Percentiles rank a stretch among this genome's conserved stretches.
phyloP scores from a whole-genome alignment of 2,113 vertebrate species.

The Cariama cristata region DNA sequence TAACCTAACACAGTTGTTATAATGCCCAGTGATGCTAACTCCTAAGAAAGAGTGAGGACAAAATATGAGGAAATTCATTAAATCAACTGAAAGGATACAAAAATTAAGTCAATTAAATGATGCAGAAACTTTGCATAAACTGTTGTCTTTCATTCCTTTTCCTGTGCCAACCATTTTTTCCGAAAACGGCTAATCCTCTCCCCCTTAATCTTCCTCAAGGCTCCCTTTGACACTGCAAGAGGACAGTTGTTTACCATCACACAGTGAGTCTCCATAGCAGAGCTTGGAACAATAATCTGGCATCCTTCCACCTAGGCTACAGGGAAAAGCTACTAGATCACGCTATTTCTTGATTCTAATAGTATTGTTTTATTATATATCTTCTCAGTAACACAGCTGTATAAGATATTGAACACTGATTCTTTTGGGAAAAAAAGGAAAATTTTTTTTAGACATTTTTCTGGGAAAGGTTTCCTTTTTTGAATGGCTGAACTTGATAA shows the following conservation, averaged over 20 bases:
- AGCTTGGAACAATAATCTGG: background rate
- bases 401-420: background rate
- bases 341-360: background rate
- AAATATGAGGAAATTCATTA: background rate
- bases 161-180: background rate
- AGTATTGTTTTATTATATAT: background rate
- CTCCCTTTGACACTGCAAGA: background rate
- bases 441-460: background rate
- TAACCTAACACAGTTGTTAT: background rate
- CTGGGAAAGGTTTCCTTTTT: background rate
- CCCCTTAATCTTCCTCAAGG: background rate
- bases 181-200: accelerated
- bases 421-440: background rate
- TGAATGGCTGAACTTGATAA: background rate
- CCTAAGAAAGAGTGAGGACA: background rate
- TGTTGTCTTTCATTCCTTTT: background rate
- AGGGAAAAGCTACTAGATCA: background rate
- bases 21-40: background rate
- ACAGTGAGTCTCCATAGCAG: background rate
- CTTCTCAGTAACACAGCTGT: background rate
- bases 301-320: background rate
- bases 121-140: background rate
- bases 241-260: background rate
- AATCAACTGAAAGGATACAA: background rate
- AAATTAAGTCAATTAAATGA: background rate